A percentile compares a stretch with the other conserved stretches of the same genome.
Conservation (phyloP, 2,888 invertebrate genomes). For the Napeogenes sylphis region DNA sequence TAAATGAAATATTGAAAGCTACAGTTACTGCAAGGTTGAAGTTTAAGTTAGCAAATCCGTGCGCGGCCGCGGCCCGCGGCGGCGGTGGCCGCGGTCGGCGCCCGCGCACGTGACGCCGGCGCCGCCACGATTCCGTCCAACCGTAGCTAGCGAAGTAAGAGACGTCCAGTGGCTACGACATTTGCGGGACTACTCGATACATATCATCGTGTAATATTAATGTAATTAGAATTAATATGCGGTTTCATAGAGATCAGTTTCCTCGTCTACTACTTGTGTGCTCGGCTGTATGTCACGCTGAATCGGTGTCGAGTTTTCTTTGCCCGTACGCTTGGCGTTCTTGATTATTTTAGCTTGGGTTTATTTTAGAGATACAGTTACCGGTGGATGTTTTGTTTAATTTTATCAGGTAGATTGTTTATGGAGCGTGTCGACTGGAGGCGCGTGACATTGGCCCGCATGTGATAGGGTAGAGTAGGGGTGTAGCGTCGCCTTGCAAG, state of each 20-base stretch:
- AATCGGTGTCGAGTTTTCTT: conserved; percentile 41
- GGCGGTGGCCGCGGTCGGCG: background rate
- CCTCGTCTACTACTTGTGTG: conserved; percentile 70
- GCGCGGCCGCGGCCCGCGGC: too few relatives aligned
- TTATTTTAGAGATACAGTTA: conserved; percentile 12
- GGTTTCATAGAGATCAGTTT: conserved; percentile 78
- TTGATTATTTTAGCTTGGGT: conserved; percentile 35
- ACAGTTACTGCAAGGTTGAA: too few relatives aligned
- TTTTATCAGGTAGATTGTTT: conserved; percentile 63
- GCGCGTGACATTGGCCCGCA: conserved; percentile 74
- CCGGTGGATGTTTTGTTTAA: conserved; percentile 50
- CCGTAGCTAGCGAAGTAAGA: conserved; percentile 77
- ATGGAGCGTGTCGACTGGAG: conserved; percentile 34
- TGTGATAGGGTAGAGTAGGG: conserved; percentile 74
- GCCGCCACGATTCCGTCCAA: conserved; percentile 79
- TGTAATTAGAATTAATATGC: conserved; percentile 74
- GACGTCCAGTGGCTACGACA: conserved; percentile 78
- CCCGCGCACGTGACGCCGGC: conserved; percentile 51
- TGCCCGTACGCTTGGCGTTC: conserved; percentile 53
- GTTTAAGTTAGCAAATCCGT: too few relatives aligned
- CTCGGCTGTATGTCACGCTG: conserved; percentile 75
- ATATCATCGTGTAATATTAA: conserved; percentile 84
- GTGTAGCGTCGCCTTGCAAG: conserved; percentile 75
- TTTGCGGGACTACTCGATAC: conserved; percentile 84
- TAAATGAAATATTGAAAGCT: too few relatives aligned